Percentiles rank a stretch among this genome's conserved stretches.
Conservation (phyloP, 1,140 invertebrate species). For the Delia radicum region DNA sequence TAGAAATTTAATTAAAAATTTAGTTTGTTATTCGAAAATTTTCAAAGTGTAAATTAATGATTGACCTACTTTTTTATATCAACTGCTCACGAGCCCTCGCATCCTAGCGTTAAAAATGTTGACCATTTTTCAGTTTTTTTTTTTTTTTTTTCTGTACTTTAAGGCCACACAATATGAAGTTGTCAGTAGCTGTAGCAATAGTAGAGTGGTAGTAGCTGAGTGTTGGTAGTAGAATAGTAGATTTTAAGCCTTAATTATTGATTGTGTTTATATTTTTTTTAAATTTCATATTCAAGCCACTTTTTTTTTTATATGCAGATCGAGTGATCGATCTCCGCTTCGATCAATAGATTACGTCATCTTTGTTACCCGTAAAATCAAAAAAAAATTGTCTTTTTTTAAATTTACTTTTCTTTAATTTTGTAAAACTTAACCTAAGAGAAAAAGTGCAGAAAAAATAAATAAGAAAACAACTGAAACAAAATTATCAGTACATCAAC, state of each 20-base stretch:
- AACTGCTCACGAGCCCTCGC: slow-evolving; percentile 53
- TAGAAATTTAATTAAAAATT: neutral
- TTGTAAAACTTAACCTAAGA: slow-evolving; percentile 30
- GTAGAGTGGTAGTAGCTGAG: slow-evolving; percentile 11
- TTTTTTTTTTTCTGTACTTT: neutral
- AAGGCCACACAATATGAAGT: slow-evolving; percentile 9
- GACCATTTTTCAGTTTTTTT: neutral
- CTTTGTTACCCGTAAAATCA: slow-evolving; percentile 7
- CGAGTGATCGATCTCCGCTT: no score
- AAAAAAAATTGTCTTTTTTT: neutral
- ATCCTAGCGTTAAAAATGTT: slow-evolving; percentile 16
- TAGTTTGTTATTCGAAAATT: neutral
- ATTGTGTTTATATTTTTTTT: slow-evolving; percentile 1
- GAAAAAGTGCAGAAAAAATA: slow-evolving; percentile 30
- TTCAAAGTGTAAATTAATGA: slow-evolving; percentile 12
- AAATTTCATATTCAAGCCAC: neutral
- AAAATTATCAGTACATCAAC: slow-evolving; percentile 25
- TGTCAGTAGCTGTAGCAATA: slow-evolving; percentile 7
- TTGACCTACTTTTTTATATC: slow-evolving; percentile 50
- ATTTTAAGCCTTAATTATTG: neutral
- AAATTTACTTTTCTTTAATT: neutral
- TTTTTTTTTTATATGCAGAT: no score
- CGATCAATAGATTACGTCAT: no score
- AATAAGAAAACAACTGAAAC: slow-evolving; percentile 28
- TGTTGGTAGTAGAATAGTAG: slow-evolving; percentile 12